Evolutionary conservation across 1,140 invertebrate species (phyloP), one percentile per base, ranked within the genome.

Genomic region (Triops longicaudatus): DNA sequence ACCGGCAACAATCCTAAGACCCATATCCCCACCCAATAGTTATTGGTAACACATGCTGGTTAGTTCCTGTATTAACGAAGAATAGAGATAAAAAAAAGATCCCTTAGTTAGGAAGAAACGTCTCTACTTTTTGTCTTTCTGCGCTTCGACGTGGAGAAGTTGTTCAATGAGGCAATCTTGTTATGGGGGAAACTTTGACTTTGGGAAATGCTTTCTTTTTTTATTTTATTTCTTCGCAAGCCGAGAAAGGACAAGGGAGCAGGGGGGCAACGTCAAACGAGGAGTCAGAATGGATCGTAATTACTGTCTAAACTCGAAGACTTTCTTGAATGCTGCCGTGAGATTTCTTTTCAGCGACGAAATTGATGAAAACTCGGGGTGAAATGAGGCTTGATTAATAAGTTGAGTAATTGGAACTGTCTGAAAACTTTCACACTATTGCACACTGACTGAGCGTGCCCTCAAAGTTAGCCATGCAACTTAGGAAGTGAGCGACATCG

Each of bases 31-130:
- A 17, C 50, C 50, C 22, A 2, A 4, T 7, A 7, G 31, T 63
- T 22, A 63, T 63, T 63, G 50, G 50, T 63, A 63, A 63, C 50
- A 63, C 50, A 63, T 63, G 50, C 50, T 63, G 50, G 50, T 63
- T 63, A 63, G 50, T 63, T 63, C 17, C 17, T 17, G 50, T 63
- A 63, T 63, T 63, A 63, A 14, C 50, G 50, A 17, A 17, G 50
- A 63, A 22, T 22, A 63, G 17, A 63, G 50, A 63, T n/a, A 63
- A 22, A 63, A 63, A 63, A 9, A 3, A 63, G 17, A 44, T 12
- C 6, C 17, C 50, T 63, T 63, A 17, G 50, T 63, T 63, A 63
- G 17, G 50, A 7, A 14, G 17, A 63, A 63, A 63, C 3, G 1
- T 22, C 17, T 63, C 50, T 17, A n/a, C 5, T 22, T 22, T 63